phyloP scores from a whole-genome alignment of 2,113 vertebrate species.

The Epinephelus moara region DNA sequence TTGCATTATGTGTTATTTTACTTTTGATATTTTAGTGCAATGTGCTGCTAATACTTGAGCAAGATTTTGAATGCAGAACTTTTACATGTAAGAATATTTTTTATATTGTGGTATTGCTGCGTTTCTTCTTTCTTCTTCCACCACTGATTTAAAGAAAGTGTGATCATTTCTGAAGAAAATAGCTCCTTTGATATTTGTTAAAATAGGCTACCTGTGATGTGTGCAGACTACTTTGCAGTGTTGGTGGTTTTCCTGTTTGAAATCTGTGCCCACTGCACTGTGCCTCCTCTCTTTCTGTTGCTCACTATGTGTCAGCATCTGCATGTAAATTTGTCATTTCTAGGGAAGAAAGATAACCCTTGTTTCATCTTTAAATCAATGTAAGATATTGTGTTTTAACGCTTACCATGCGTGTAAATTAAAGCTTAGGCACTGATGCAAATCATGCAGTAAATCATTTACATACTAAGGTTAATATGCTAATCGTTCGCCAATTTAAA shows the following conservation, averaged over 20 bases:
- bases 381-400: background rate
- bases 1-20: background rate
- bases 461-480: background rate
- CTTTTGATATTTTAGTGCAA: background rate
- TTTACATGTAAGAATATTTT: background rate
- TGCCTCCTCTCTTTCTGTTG: background rate
- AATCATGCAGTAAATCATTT: background rate
- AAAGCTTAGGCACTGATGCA: background rate
- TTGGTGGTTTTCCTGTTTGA: constrained; percentile 2
- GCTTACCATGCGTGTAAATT: background rate
- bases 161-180: background rate
- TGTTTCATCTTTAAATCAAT: background rate
- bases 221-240: constrained; percentile 8
- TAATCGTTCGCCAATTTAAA: background rate
- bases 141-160: background rate
- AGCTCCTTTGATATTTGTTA: background rate
- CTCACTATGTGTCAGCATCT: background rate
- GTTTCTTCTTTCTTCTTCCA: background rate
- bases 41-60: background rate
- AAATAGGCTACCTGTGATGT: background rate
- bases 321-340: background rate
- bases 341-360: background rate
- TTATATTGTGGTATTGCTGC: background rate
- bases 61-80: background rate
- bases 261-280: background rate